Conservation (phyloP, 1,140 invertebrate genomes). For the Homalodisca vitripennis region DNA sequence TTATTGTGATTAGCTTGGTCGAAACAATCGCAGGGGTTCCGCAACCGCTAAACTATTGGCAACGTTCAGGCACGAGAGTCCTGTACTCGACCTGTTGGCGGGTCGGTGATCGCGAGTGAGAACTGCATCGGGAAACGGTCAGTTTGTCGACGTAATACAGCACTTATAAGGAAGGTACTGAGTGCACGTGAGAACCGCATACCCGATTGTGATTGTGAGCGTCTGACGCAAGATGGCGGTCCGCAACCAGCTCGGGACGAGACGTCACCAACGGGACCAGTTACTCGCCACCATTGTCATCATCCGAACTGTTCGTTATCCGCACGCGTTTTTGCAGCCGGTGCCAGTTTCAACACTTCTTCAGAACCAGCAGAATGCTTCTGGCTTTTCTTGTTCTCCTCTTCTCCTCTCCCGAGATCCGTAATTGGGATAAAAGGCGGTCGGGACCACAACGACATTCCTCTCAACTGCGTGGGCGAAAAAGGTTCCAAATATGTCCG, state of each 20-base stretch:
- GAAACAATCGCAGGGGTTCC: no score
- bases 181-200: no score
- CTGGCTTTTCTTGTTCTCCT: constrained; percentile 4
- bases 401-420: neutral
- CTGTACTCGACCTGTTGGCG: no score
- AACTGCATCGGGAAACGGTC: no score
- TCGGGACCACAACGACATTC: neutral
- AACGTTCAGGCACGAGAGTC: no score
- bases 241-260: no score
- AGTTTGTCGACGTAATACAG: no score
- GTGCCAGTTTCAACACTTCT: constrained; percentile 12
- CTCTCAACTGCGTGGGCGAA: neutral
- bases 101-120: no score
- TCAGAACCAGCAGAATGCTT: neutral
- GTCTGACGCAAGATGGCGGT: constrained; percentile 1
- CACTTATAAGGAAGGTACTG: no score
- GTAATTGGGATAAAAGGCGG: constrained; percentile 2
- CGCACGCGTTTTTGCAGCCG: constrained; percentile 18
- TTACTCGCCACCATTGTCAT: constrained; percentile 7
- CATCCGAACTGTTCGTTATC: constrained; percentile 5
- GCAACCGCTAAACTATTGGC: no score
- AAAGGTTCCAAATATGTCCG: neutral
- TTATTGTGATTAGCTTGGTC: no score
- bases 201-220: no score
- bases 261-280: neutral